Conservation (phyloP, 2,888 invertebrate species). For the Rapana venosa region DNA sequence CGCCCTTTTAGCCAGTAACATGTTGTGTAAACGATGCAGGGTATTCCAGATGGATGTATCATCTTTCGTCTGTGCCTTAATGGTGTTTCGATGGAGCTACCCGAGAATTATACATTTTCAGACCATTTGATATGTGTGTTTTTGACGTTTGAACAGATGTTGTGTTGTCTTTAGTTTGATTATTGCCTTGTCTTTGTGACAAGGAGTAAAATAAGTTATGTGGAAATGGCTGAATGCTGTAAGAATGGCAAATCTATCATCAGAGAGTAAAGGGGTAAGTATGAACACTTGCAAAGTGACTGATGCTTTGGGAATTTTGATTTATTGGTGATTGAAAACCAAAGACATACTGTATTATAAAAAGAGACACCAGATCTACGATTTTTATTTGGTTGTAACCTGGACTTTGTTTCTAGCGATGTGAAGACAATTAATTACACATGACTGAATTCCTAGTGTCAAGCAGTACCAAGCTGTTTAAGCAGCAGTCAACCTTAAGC, state of each 20-base stretch:
- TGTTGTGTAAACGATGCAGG: background rate
- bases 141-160: background rate
- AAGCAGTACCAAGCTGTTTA: background rate
- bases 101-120: background rate
- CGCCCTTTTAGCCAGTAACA: background rate
- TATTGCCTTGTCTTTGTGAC: background rate
- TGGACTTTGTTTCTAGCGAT: background rate
- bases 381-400: background rate
- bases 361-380: background rate
- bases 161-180: background rate
- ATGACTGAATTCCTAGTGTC: background rate
- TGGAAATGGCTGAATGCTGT: conserved; percentile 3
- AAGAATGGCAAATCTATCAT: background rate
- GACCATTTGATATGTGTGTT: background rate
- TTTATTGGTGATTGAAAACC: background rate
- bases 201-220: background rate
- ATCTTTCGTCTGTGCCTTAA: background rate
- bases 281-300: background rate
- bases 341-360: background rate
- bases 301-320: background rate
- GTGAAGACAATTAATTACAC: background rate
- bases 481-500: background rate
- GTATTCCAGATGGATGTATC: background rate
- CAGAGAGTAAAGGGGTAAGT: background rate
- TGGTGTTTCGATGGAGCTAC: conserved; percentile 13